Conservation (phyloP, 2,888 invertebrate species). For the Cenopis cana region DNA sequence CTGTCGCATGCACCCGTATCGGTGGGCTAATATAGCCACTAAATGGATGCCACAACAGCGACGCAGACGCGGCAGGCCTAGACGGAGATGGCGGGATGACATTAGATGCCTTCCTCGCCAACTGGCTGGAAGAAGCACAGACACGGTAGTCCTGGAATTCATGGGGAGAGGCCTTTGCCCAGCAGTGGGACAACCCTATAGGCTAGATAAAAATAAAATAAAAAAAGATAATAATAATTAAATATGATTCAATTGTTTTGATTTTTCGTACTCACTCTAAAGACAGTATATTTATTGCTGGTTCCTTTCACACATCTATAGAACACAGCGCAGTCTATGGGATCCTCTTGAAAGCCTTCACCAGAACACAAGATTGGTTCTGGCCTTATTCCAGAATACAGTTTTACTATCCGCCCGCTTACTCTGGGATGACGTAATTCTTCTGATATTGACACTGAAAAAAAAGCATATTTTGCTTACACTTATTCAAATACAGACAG, state of each 20-base stretch:
- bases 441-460: slow-evolving; percentile 54
- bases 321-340: slow-evolving; percentile 89
- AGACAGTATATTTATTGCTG: slow-evolving; percentile 82
- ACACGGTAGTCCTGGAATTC: no score
- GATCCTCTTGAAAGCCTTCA: slow-evolving; percentile 90
- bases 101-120: no score
- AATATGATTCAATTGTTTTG: neutral
- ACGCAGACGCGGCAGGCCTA: no score
- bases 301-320: slow-evolving; percentile 90
- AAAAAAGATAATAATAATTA: no score
- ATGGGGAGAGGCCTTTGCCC: no score
- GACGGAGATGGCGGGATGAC: no score
- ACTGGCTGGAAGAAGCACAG: no score
- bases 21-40: no score
- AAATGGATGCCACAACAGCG: no score
- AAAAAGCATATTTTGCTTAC: slow-evolving; percentile 33
- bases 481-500: slow-evolving; percentile 36
- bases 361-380: slow-evolving; percentile 83
- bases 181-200: no score
- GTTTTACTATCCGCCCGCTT: slow-evolving; percentile 69
- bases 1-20: no score
- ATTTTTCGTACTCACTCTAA: slow-evolving; percentile 66
- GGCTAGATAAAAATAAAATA: no score
- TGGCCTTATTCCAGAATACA: slow-evolving; percentile 69
- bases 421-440: slow-evolving; percentile 57